Evolutionary conservation across 2,888 invertebrate genomes (phyloP), one percentile per base, ranked within the genome.

Genomic region (Papilio protenor): DNA sequence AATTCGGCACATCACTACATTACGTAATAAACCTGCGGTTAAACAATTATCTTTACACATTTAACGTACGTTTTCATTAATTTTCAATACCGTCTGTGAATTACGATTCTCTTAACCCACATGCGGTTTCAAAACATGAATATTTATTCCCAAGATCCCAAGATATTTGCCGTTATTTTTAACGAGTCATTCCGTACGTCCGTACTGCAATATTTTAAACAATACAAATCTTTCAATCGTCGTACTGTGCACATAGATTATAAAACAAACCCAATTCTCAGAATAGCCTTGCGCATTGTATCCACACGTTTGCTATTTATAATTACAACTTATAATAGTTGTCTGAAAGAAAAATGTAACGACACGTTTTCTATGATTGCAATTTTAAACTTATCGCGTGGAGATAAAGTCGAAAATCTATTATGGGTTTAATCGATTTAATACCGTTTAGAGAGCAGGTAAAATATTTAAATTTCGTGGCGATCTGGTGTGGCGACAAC

Each of bases 401-500:
- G 77, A 8, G 78, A 86, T 93, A 93, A 86, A 88, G 92, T 84
- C 85, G 80, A 90, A 84, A 90, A 82, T 91, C 77, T 87, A 81
- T 83, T 87, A 85, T 79, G 74, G 73, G 59, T 59, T 73, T 78
- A 57, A 27, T 81, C 84, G 84, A 87, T 89, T 84, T 88, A 87
- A 75, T 81, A 80, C 86, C 85, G 77, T 87, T 85, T 86, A 79
- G 85, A 84, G 80, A 88, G 88, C 92, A 92, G 92, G 93, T 93
- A 93, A 88, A 91, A 89, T 90, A 40, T 92, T 92, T 86, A 88
- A 92, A 91, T 90, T 92, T 92, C 86, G 88, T 87, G 90, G 87
- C 88, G 89, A 91, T 92, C 89, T 90, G 86, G 92, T 91, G 91
- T 92, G 92, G 92, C 92, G 92, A 92, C 94, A 94, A 93, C 94